Evolutionary conservation across 2,113 vertebrate species (phyloP), one percentile per base, ranked within the genome.

Genomic region (Pomatorhinus ruficollis): DNA sequence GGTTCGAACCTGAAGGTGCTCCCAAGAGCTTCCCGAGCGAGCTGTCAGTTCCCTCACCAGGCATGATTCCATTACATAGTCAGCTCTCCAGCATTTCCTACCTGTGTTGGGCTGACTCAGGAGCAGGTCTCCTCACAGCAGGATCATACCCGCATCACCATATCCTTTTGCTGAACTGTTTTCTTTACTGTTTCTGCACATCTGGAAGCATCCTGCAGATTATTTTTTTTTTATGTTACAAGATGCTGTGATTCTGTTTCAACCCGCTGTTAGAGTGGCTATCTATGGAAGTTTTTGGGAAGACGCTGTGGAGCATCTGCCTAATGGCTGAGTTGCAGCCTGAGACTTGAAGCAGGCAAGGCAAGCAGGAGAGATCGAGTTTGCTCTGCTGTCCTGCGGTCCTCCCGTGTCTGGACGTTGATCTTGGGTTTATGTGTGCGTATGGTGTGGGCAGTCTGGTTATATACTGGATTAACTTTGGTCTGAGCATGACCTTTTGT

Each of bases 61-160:
- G 19, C 57, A 21, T 0, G 12, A 23, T 20, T 54, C 1, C 24
- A 8, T 68, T 5, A 5, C 31, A 3, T 4, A 2, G 6, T 17
- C 2, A 7, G n/a, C 21, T 35, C 21, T 35, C 37, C 31, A 11
- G 59, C 18, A 1, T 12, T 40, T 50, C 40, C 39, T 65, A 33
- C 45, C 74, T 16, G n/a, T 19, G 18, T 12, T 28, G 45, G 28
- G 53, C 85, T 77, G 68, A 37, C 37, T 40, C 9, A 1, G 59
- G 50, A 80, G 49, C 63, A 23, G 6, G 18, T 25, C 33, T 75
- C 16, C 35, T 65, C 27, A 3, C 22, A 12, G 30, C 75, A 47
- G 42, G 40, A 21, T 37, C 15, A 0, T 22, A 8, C n/a, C 27
- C 1, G 2, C 14, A 0, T 42, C 45, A 24, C 40, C 9, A 1